Conservation (phyloP, 2,797 vertebrate species). For the Notolabrus celidotus region DNA sequence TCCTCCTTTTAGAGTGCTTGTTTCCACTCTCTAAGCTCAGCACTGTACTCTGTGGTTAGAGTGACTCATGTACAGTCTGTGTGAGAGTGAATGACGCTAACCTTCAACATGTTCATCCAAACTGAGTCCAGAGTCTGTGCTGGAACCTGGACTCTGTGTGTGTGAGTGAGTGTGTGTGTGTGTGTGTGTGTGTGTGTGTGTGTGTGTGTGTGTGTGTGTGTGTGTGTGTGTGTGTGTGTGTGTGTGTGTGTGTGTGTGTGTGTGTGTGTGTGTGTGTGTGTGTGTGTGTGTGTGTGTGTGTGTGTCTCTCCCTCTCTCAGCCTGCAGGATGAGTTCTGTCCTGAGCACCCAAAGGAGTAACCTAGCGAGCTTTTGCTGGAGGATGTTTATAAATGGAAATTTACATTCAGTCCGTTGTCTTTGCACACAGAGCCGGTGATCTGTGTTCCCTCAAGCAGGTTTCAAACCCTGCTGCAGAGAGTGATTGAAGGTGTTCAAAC, state of each 20-base stretch:
- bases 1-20: constrained; percentile 38
- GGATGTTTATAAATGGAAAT: constrained; percentile 99
- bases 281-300: too few relatives aligned
- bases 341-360: constrained; percentile 95
- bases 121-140: neutral
- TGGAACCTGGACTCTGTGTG: too few relatives aligned
- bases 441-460: constrained; percentile 88
- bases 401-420: constrained; percentile 90
- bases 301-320: constrained; percentile 13
- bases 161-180: too few relatives aligned
- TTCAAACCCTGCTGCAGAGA: too few relatives aligned
- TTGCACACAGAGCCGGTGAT: constrained; percentile 92
- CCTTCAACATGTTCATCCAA: too few relatives aligned
- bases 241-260: too few relatives aligned
- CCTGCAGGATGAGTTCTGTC: constrained; percentile 72
- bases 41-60: neutral
- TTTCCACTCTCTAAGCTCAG: constrained; percentile 15
- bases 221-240: too few relatives aligned
- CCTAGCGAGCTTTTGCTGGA: constrained; percentile 97
- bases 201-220: too few relatives aligned
- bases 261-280: too few relatives aligned
- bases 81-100: neutral
- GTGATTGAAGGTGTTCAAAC: too few relatives aligned
- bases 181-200: too few relatives aligned
- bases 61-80: neutral